A percentile compares a stretch with the other conserved stretches of the same genome.
Conservation (phyloP, 2,113 vertebrate species). For the Setophaga petechia region DNA sequence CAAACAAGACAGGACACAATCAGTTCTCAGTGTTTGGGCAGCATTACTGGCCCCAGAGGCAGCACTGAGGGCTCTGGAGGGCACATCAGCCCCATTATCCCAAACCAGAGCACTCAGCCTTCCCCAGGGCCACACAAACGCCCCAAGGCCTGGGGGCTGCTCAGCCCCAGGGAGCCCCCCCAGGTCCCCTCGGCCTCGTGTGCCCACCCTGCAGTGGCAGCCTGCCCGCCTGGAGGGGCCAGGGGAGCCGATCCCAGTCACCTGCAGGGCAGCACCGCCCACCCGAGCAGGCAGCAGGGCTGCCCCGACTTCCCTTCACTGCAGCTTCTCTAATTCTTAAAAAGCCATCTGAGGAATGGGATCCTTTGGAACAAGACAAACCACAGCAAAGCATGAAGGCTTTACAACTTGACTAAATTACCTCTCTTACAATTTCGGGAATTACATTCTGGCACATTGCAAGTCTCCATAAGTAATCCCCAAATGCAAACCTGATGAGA, state of each 20-base stretch:
- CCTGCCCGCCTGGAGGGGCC: neutral
- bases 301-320: neutral
- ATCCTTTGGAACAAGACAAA: neutral
- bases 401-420: conserved; percentile 36
- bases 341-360: neutral
- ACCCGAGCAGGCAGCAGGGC: neutral
- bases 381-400: neutral
- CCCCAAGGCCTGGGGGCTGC: neutral
- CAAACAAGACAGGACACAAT: accelerated
- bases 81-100: neutral
- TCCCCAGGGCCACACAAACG: neutral
- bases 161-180: neutral
- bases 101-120: neutral
- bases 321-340: neutral
- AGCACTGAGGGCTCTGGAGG: neutral
- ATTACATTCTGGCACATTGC: conserved; percentile 75
- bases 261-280: neutral
- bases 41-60: neutral
- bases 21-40: neutral
- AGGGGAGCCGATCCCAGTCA: too few relatives aligned
- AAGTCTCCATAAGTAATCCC: conserved; percentile 75
- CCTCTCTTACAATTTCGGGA: conserved; percentile 76
- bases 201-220: neutral
- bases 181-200: neutral
- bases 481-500: conserved; percentile 55